Percentiles rank a stretch among this genome's conserved stretches.
phyloP scores from a whole-genome alignment of 1,140 invertebrate genomes.

The Drosophila parvula region DNA sequence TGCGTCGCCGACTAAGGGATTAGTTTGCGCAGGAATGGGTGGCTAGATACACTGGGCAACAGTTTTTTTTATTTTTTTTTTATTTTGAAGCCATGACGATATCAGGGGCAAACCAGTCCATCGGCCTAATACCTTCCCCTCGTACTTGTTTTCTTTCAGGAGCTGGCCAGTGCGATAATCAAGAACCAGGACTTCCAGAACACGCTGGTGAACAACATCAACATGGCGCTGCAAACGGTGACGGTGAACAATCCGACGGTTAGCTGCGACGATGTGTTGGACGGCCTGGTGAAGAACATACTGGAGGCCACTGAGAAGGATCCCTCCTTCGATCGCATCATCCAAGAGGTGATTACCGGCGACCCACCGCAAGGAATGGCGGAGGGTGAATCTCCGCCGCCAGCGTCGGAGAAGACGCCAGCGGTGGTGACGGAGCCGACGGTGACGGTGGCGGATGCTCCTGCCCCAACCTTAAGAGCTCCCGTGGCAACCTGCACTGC shows the following conservation, averaged over 20 bases:
- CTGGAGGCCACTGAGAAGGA: conserved; percentile 79
- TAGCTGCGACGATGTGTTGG: conserved; percentile 58
- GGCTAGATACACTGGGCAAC: too few species aligned
- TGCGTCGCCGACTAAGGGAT: too few species aligned
- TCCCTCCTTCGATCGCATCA: conserved; percentile 75
- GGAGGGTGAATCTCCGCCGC: background rate
- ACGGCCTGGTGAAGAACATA: conserved; percentile 74
- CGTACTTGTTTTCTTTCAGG: conserved; percentile 32
- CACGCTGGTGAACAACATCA: conserved; percentile 76
- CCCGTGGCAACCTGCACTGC: background rate
- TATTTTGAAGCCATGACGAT: background rate
- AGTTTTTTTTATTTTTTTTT: too few species aligned
- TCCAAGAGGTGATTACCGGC: conserved; percentile 72
- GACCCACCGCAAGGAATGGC: background rate
- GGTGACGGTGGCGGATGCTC: background rate
- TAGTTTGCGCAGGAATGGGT: too few species aligned
- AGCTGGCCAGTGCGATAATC: conserved; percentile 69
- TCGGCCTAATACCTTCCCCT: background rate
- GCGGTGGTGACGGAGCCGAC: background rate
- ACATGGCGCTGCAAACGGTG: conserved; percentile 65
- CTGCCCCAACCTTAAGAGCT: background rate
- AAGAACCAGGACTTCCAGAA: conserved; percentile 69
- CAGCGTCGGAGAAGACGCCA: background rate
- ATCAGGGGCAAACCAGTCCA: too few species aligned
- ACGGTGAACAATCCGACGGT: conserved; percentile 50